Percentiles rank a stretch among this genome's conserved stretches.
Conservation (phyloP, 2,113 vertebrate species). For the Meles meles region DNA sequence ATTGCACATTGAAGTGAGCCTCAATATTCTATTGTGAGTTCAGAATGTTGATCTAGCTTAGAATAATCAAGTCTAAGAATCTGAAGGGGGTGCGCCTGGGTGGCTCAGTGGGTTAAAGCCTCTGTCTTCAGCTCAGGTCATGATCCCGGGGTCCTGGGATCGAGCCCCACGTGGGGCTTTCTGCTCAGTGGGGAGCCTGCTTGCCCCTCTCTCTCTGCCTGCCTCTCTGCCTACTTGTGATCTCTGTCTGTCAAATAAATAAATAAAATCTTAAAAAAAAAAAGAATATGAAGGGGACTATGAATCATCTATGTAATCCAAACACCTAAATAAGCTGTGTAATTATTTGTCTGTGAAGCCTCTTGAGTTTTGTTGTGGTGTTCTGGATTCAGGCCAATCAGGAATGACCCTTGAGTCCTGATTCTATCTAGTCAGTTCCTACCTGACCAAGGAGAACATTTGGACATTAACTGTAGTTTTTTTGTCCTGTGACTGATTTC, state of each 20-base stretch:
- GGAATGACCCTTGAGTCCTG: constrained; percentile 42
- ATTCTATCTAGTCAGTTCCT: constrained; percentile 46
- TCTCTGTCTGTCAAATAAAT: too few species aligned
- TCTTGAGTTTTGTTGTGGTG: background rate
- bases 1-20: background rate
- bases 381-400: constrained; percentile 34
- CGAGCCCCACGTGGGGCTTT: too few species aligned
- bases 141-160: too few species aligned
- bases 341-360: constrained; percentile 17
- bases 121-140: too few species aligned
- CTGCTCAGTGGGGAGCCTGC: too few species aligned
- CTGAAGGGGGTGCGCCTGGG: too few species aligned
- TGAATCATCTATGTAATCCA: background rate
- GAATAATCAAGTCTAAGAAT: background rate
- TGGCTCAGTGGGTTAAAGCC: too few species aligned
- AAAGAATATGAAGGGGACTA: constrained; percentile 17
- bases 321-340: background rate
- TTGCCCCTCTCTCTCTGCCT: too few species aligned
- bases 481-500: constrained; percentile 58
- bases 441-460: constrained; percentile 64
- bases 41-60: background rate
- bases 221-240: too few species aligned
- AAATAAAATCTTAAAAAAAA: too few species aligned
- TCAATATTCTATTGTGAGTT: constrained; percentile 21
- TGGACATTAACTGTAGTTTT: constrained; percentile 46